A percentile compares a stretch with the other conserved stretches of the same genome.
Evolutionary conservation across 2,888 invertebrate genomes (phyloP).

Genomic region (Ormyrus thymus): DNA sequence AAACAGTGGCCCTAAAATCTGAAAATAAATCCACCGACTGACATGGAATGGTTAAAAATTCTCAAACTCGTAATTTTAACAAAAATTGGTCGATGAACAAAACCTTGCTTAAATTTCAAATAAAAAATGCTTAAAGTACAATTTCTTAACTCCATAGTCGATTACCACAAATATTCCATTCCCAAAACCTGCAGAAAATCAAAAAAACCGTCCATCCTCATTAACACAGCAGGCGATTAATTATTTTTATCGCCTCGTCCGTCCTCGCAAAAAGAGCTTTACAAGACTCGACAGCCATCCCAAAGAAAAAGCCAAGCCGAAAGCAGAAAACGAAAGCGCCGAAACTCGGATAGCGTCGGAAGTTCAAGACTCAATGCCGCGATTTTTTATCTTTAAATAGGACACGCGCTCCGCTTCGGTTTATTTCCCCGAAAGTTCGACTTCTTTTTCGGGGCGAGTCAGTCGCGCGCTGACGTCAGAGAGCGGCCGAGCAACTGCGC

Average conservation of each 20-base stretch:
- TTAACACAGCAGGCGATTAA: neutral
- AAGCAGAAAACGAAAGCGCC: neutral
- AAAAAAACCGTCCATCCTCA: neutral
- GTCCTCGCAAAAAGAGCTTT: neutral
- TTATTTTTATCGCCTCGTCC: neutral
- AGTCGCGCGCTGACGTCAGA: conserved; percentile 5
- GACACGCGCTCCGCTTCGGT: neutral
- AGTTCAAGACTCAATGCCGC: conserved; percentile 47
- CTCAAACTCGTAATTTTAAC: no score
- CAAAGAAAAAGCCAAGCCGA: neutral
- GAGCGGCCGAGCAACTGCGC: neutral
- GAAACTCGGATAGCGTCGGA: neutral
- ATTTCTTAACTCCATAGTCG: no score
- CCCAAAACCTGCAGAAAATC: neutral
- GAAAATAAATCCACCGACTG: no score
- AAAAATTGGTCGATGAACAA: no score
- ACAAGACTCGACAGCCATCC: neutral
- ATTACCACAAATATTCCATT: neutral
- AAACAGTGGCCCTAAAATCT: no score
- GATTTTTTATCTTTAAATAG: conserved; percentile 49
- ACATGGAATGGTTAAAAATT: no score
- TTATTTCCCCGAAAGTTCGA: conserved; percentile 13
- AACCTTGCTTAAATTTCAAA: no score
- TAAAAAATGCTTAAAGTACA: no score
- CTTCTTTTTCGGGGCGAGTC: conserved; percentile 3